Percentiles rank a stretch among this genome's conserved stretches.
Conservation (phyloP, 2,888 invertebrate species). For the Campoletis raptor region DNA sequence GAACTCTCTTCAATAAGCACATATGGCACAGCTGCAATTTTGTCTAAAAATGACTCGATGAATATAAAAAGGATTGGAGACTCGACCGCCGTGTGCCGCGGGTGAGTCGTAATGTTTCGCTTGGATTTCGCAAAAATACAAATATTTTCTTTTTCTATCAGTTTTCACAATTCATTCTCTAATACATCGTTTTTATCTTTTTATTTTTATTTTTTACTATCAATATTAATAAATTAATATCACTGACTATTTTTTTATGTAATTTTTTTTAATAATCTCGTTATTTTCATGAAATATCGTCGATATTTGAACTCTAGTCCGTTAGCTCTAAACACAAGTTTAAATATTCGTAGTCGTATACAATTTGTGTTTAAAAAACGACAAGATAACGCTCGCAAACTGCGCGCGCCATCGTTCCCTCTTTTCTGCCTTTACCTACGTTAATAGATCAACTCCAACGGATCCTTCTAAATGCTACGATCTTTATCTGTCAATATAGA, state of each 20-base stretch:
- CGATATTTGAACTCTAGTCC: background rate
- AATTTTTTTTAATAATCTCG: background rate
- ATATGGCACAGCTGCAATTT: slow-evolving; percentile 40
- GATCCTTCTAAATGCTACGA: slow-evolving; percentile 67
- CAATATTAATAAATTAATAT: background rate
- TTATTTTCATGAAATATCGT: background rate
- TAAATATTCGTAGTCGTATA: background rate
- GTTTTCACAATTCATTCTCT: background rate
- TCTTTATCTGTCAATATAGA: slow-evolving; percentile 71
- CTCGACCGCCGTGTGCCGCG: slow-evolving; percentile 9
- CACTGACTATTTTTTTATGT: background rate
- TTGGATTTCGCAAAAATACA: background rate
- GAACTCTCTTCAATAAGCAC: slow-evolving; percentile 10
- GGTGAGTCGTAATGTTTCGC: slow-evolving; percentile 24
- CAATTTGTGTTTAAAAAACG: slow-evolving; percentile 4
- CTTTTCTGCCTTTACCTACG: slow-evolving; percentile 26
- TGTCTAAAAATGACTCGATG: slow-evolving; percentile 29
- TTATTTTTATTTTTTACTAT: no score
- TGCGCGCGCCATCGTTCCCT: slow-evolving; percentile 28
- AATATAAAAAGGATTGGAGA: background rate
- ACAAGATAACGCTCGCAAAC: slow-evolving; percentile 48
- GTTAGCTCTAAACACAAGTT: background rate
- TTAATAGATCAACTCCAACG: slow-evolving; percentile 67
- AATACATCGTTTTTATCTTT: no score
- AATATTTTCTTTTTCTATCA: background rate